These are phyloP conservation scores for Mesoligia furuncula DNA, from an alignment of 2,888 invertebrate genomes.

Conservation along the genomic window DNA sequence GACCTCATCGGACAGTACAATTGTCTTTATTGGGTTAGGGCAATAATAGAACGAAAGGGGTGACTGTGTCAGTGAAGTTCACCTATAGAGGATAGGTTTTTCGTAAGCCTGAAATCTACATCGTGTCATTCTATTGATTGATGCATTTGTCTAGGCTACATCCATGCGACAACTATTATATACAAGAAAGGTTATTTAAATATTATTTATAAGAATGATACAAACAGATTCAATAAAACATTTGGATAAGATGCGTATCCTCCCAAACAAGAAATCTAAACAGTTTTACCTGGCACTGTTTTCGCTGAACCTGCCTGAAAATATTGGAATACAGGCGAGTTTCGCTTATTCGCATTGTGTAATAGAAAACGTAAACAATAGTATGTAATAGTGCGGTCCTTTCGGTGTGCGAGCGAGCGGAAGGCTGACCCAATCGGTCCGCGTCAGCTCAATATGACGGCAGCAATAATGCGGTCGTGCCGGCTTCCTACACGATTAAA, in stretches of 20 bases:
- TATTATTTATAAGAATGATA: not conserved
- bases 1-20: conserved; percentile 70
- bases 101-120: not conserved
- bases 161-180: not conserved
- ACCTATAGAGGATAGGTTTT: not conserved
- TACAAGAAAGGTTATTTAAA: not conserved
- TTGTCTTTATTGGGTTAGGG: conserved; percentile 71
- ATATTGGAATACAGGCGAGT: conserved; percentile 39
- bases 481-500: conserved; percentile 79
- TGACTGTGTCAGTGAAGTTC: conserved; percentile 35
- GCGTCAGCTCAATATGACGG: conserved; percentile 84
- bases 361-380: conserved; percentile 66
- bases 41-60: conserved; percentile 46
- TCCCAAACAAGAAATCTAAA: conserved; percentile 35
- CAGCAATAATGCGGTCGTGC: conserved; percentile 79
- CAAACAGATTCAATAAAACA: conserved; percentile 19
- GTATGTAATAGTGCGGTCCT: conserved; percentile 66
- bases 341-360: conserved; percentile 53
- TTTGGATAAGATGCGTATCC: conserved; percentile 35
- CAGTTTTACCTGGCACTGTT: conserved; percentile 52
- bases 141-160: not conserved
- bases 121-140: not conserved
- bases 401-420: conserved; percentile 67
- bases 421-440: conserved; percentile 77
- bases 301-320: conserved; percentile 47